Conservation (phyloP, 2,113 vertebrate species). For the human region DNA sequence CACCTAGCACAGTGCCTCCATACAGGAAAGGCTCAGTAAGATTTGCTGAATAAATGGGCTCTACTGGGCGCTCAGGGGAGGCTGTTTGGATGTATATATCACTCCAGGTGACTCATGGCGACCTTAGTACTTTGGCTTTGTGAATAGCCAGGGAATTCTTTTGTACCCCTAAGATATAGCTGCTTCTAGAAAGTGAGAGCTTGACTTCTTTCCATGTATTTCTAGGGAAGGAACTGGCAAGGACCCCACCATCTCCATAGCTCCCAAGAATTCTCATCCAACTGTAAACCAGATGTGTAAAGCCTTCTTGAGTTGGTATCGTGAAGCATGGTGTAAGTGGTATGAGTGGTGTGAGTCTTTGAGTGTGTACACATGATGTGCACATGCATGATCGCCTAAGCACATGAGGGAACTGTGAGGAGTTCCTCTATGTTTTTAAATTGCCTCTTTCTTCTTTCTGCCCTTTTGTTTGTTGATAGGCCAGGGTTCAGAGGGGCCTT, state of each 20-base stretch:
- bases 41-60: neutral
- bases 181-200: conserved; percentile 14
- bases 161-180: neutral
- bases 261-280: neutral
- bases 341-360: neutral
- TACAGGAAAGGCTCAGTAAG: neutral
- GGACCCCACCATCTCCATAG: neutral
- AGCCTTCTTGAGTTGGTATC: neutral
- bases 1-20: neutral
- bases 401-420: conserved; percentile 70
- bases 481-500: conserved; percentile 74
- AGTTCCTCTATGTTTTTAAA: conserved; percentile 77
- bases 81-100: neutral
- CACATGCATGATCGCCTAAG: neutral
- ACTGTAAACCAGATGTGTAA: neutral
- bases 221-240: neutral
- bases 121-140: conserved; percentile 8
- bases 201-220: neutral
- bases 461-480: conserved; percentile 34
- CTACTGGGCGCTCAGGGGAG: neutral
- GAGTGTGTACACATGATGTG: neutral
- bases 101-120: neutral
- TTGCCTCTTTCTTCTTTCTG: conserved; percentile 66
- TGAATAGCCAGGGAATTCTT: neutral
- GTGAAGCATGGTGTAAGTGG: neutral